Base-by-base conservation (phyloP, 2,888 invertebrate genomes). In the Tanytarsus gracilentus region DNA sequence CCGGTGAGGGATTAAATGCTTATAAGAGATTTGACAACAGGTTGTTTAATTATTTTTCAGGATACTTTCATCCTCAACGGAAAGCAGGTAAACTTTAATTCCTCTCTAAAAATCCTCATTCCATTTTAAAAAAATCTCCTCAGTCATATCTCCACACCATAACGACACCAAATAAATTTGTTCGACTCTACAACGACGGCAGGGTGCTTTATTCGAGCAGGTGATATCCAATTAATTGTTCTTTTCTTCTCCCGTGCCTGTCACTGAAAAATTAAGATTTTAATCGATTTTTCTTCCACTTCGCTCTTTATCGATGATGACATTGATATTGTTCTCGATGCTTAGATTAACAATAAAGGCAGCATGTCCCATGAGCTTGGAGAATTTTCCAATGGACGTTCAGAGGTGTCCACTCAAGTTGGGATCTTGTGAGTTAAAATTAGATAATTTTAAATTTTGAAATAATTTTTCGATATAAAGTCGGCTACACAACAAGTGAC, bases 51-150 rank as follows among this genome's bases (percentile, higher is more conserved):
- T n/a, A n/a, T n/a, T n/a, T n/a, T n/a, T n/a, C n/a, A n/a, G n/a
- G 89, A 90, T 75, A 90, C 89, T 9, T 89, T 85, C 71, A 86
- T 88, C 71, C 83, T 85, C 73, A 89, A 89, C 70, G 88, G 88
- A 61, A 86, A 86, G 70, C 83, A 85, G 65, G 65, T 44, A 18
- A n/a, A n/a, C n/a, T n/a, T n/a, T n/a, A n/a, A n/a, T n/a, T n/a
- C n/a, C n/a, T n/a, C n/a, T n/a, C n/a, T n/a, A n/a, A n/a, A n/a
- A 33, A 33, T 33, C n/a, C n/a, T 33, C 9, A 33, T 11, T n/a
- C 33, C 6, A 33, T 33, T 33, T 5, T 5, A 2, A 33, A 11
- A n/a, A n/a, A n/a, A n/a, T 44, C 3, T 6, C 3, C 4, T 4
- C 9, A 55, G 23, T 87, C 87, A 64, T 87, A 88, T 72, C 77